Evolutionary conservation across 1,140 invertebrate species (phyloP).

Genomic region (Papilio polyxenes): DNA sequence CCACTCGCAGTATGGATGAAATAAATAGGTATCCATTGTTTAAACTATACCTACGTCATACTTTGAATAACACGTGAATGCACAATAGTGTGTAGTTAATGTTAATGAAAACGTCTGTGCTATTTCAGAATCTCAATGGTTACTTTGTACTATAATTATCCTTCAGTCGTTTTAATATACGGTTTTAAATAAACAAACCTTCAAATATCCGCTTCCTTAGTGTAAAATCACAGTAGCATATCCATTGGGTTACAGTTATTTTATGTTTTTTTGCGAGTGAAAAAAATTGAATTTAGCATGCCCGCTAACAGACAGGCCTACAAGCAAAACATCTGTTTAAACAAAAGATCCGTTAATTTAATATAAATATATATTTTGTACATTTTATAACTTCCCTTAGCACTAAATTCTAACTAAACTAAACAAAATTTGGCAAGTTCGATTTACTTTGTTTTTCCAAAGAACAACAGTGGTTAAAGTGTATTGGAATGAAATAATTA

Average conservation of each 20-base stretch:
- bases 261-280: not conserved
- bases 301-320: not conserved
- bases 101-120: not conserved
- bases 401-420: not conserved
- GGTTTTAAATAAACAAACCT: constrained; percentile 14
- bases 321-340: not conserved
- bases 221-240: not conserved
- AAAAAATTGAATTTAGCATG: not conserved
- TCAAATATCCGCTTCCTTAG: not conserved
- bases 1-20: not conserved
- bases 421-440: not conserved
- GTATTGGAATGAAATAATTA: not conserved
- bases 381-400: not conserved
- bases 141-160: constrained; percentile 17
- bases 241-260: not conserved
- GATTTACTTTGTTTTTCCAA: not conserved
- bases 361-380: not conserved
- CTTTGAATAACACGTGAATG: not conserved
- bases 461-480: not conserved
- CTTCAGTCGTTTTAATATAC: constrained; percentile 2
- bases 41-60: constrained; percentile 1
- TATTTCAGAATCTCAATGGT: not conserved
- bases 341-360: not conserved
- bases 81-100: constrained; percentile 3
- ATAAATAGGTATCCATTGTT: constrained; percentile 1